Conservation (phyloP, 2,113 vertebrate species). For the Okapia johnstoni region DNA sequence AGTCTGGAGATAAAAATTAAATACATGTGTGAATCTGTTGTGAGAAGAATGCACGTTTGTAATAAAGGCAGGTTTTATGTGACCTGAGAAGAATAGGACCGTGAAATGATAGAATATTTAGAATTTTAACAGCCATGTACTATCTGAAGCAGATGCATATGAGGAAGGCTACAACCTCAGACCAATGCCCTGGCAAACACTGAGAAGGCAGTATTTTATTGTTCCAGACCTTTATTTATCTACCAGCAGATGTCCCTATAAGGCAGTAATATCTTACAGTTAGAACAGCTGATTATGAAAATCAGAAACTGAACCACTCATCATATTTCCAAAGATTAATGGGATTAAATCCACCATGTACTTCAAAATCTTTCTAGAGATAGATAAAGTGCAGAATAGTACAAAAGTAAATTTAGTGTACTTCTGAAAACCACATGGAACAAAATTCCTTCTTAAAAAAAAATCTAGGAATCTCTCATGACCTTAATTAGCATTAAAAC, state of each 20-base stretch:
- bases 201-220: not conserved
- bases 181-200: not conserved
- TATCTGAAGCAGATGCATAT: not conserved
- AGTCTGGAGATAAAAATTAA: not conserved
- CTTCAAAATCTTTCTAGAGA: slow-evolving; percentile 1
- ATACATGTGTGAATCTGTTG: not conserved
- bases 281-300: not conserved
- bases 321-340: not conserved
- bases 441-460: not conserved
- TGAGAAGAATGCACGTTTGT: not conserved
- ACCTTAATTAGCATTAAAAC: not conserved
- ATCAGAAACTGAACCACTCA: slow-evolving; percentile 42
- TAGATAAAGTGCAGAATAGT: not conserved
- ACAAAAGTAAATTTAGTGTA: not conserved
- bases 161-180: not conserved
- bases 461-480: not conserved
- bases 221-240: slow-evolving; percentile 25
- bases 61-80: slow-evolving; percentile 8
- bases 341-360: not conserved
- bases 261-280: slow-evolving; percentile 65
- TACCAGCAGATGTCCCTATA: slow-evolving; percentile 77
- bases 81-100: not conserved
- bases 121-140: not conserved
- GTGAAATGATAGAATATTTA: not conserved
- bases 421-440: not conserved